A percentile compares a stretch with the other conserved stretches of the same genome.
phyloP scores from a whole-genome alignment of 2,797 vertebrate species.

The Coccyzus lansbergi region DNA sequence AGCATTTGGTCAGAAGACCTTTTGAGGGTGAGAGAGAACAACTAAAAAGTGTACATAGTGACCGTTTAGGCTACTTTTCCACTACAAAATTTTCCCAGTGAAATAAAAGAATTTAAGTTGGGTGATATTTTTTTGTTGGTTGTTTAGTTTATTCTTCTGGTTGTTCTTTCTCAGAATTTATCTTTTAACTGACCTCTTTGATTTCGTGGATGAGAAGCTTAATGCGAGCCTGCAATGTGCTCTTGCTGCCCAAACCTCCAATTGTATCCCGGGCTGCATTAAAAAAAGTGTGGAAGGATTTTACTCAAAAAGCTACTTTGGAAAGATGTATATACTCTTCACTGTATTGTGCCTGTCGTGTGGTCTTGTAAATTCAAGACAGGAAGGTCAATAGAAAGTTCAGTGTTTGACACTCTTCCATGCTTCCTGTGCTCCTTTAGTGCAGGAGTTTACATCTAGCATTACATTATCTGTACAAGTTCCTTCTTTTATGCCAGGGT shows the following conservation, averaged over 20 bases:
- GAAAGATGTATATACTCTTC: background rate
- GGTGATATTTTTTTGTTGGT: background rate
- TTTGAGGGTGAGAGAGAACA: background rate
- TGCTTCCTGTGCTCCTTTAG: background rate
- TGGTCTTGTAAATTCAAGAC: background rate
- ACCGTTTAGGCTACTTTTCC: background rate
- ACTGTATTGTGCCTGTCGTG: background rate
- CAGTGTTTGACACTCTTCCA: background rate
- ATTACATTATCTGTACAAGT: background rate
- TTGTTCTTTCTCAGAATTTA: background rate
- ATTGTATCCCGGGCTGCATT: too few species aligned
- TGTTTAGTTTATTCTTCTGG: background rate
- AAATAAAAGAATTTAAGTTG: background rate
- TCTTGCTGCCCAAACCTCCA: too few species aligned
- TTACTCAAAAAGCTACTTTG: background rate
- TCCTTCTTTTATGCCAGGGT: background rate
- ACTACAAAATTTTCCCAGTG: background rate
- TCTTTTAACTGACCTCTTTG: background rate
- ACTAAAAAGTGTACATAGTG: background rate
- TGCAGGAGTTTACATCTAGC: background rate
- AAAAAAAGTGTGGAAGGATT: background rate
- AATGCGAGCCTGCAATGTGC: too few species aligned
- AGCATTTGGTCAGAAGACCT: background rate
- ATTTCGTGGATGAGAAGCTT: too few species aligned
- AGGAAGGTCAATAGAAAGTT: background rate